Base-by-base conservation (phyloP, 1,140 invertebrate genomes). In the Drosophila sp. region DNA sequence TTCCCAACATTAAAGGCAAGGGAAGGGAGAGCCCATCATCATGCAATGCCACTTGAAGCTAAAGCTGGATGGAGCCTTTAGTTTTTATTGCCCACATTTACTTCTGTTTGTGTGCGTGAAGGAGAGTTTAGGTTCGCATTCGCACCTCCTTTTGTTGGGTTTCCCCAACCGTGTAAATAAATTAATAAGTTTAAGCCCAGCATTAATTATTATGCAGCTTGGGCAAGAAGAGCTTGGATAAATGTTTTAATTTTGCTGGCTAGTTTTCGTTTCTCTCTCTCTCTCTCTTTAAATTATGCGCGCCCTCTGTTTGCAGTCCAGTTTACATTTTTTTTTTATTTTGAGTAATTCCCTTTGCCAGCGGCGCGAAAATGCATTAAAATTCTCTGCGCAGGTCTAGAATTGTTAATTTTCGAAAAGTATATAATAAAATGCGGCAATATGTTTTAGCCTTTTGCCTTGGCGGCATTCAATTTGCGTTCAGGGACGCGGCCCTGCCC, bases 181-280 rank as follows among this genome's bases (percentile, higher is more conserved):
- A 87, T 90, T 90, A 90, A 90, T 90, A 90, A 90, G 86, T 86
- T 90, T 85, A 78, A 83, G 68, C 47, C 63, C 72, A 47, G 76
- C 74, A 80, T 90, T 90, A 90, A 90, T 90, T 90, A 75, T 86
- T 76, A 58, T 73, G 84, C 84, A 83, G 83, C 69, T 60, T 66
- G 41, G 41, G 29, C 54, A 66, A 30, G 33, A 3, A 17, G 17
- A 17, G 17, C 35, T 38, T 41, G 84, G 85, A 89, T 89, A 90
- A 89, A 89, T 89, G 84, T 89, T 89, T 89, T 89, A 89, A 89
- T 89, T 89, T 90, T 76, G 66, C 68, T 77, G 71, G 84, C 60
- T 58, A 47, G 56, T 61, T 76, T 60, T 67, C 70, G 66, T 69
- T 70, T 66, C 6, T 11, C 8, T 25, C 54, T 29, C 25, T n/a